Conservation (phyloP, 1,140 invertebrate species). For the Muscidifurax raptorellus region DNA sequence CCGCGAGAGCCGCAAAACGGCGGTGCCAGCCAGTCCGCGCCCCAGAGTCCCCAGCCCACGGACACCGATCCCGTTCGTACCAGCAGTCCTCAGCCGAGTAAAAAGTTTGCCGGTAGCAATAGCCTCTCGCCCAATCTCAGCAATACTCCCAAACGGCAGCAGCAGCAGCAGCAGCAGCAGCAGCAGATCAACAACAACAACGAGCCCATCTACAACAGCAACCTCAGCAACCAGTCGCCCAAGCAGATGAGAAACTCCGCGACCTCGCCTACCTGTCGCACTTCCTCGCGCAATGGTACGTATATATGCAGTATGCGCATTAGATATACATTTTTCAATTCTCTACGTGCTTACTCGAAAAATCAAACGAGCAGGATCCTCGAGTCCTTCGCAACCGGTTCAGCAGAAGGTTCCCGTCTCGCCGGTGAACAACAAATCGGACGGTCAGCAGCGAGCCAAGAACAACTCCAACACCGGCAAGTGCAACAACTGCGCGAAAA, state of each 20-base stretch:
- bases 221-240: conserved; percentile 64
- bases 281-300: conserved; percentile 69
- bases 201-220: conserved; percentile 62
- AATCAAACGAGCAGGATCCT: conserved; percentile 62
- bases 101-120: background rate
- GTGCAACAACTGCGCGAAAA: conserved; percentile 73
- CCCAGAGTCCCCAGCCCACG: conserved; percentile 64
- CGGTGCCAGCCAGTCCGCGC: conserved; percentile 61
- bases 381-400: conserved; percentile 68
- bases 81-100: background rate
- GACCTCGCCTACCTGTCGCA: conserved; percentile 69
- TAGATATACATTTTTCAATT: background rate
- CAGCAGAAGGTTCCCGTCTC: conserved; percentile 66
- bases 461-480: conserved; percentile 58
- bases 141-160: conserved; percentile 60
- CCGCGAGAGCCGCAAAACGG: conserved; percentile 80
- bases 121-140: conserved; percentile 54
- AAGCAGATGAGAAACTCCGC: conserved; percentile 70
- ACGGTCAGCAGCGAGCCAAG: conserved; percentile 61
- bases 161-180: conserved; percentile 63
- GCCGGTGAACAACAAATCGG: conserved; percentile 61
- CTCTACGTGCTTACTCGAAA: background rate
- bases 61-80: conserved; percentile 54
- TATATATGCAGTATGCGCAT: background rate
- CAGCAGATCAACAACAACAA: conserved; percentile 64